Base-by-base conservation (phyloP, 2,888 invertebrate species). In the Cetonia aurata region DNA sequence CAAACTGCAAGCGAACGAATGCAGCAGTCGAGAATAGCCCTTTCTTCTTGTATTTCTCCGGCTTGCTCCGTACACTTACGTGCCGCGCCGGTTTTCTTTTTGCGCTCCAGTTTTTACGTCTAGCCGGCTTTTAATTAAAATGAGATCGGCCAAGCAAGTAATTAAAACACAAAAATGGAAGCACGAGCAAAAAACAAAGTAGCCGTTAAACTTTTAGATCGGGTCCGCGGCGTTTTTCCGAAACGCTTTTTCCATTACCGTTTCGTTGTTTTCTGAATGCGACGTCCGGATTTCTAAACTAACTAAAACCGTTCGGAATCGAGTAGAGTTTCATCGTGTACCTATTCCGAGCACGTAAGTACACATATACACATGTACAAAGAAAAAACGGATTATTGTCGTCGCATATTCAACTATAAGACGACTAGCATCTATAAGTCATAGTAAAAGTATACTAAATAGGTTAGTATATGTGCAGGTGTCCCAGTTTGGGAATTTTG, bases 41-140 rank as follows among this genome's bases (percentile, higher is more conserved):
- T 37, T n/a, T 56, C 56, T 33, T 56, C 12, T 13, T 56, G 12
- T n/a, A 3, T 31, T 37, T 33, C 37, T 37, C 13, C 13, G n/a
- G 19, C n/a, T 56, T 56, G 25, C 33, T 15, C 13, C 15, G 6
- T 56, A 37, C 33, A 25, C 25, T 25, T 25, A 25, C 25, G 25
- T 4, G 25, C 25, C 25, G 25, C 25, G 4, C 25, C 3, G 25
- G 25, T 25, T 37, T 37, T 13, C 15, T 19, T 12, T 6, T 56
- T 13, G 1, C 13, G n/a, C 33, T 56, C 37, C 33, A 25, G 52
- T 59, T 60, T 60, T 60, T 25, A 33, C 46, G 41, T 60, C 48
- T 60, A 60, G 31, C 46, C 48, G 31, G 25, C 60, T 60, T 46
- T 60, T 60, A 60, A 60, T 60, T 60, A 60, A 60, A 60, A 60